phyloP scores from a whole-genome alignment of 2,113 vertebrate species.

The Andinoacara biseriatus region DNA sequence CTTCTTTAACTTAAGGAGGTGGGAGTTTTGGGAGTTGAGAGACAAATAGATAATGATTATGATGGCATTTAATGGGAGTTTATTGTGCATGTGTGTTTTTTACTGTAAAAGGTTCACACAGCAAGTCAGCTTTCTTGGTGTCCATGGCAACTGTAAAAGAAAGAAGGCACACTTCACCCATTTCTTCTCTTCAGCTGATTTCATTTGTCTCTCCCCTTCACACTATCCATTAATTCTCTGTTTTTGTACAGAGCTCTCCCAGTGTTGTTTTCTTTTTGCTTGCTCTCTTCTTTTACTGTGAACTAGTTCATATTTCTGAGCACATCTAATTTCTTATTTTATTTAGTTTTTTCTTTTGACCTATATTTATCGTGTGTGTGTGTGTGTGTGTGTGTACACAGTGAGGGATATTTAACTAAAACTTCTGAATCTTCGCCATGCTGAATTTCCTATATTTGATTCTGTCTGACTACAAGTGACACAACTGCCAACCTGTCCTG shows the following conservation, averaged over 20 bases:
- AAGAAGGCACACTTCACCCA: slow-evolving; percentile 76
- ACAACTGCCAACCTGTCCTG: background rate
- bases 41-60: slow-evolving; percentile 9
- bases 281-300: slow-evolving; percentile 10
- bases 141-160: slow-evolving; percentile 86
- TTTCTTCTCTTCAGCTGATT: slow-evolving; percentile 46
- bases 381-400: too few species aligned
- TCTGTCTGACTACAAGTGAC: background rate
- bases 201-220: slow-evolving; percentile 23
- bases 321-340: background rate
- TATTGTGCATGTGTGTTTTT: slow-evolving; percentile 14
- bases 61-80: slow-evolving; percentile 4
- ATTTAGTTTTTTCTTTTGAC: too few species aligned
- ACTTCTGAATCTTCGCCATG: background rate
- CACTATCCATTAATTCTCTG: slow-evolving; percentile 1
- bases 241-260: background rate
- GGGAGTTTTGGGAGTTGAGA: slow-evolving; percentile 20
- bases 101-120: slow-evolving; percentile 53
- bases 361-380: background rate
- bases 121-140: slow-evolving; percentile 71
- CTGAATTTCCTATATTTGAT: background rate
- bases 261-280: slow-evolving; percentile 1
- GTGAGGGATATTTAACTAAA: too few species aligned
- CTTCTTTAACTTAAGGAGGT: background rate
- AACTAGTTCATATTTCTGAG: background rate